phyloP scores from a whole-genome alignment of 2,888 invertebrate genomes.

The Eilema depressum region DNA sequence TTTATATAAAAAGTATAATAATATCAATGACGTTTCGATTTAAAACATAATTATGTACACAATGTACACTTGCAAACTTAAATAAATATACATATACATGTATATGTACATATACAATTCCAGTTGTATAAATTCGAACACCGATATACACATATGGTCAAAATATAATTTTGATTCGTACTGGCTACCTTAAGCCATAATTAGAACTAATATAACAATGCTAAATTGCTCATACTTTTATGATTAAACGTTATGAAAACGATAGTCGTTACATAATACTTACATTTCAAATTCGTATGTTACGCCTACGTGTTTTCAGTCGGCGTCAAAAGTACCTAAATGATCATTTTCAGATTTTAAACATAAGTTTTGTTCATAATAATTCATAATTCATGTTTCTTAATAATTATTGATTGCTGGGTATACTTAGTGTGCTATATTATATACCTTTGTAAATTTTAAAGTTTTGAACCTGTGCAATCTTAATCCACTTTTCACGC shows the following conservation, averaged over 20 bases:
- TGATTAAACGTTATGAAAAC: too few relatives aligned
- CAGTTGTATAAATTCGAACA: neutral
- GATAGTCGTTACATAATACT: neutral
- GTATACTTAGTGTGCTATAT: too few relatives aligned
- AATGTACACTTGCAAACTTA: neutral
- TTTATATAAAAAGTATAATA: conserved; percentile 46
- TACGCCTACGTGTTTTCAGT: too few relatives aligned
- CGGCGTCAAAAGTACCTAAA: neutral
- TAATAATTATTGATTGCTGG: too few relatives aligned
- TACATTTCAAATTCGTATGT: neutral
- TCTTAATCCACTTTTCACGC: too few relatives aligned
- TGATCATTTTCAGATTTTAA: neutral
- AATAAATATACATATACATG: neutral
- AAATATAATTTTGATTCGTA: neutral
- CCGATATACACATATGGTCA: neutral
- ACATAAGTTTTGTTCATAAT: neutral
- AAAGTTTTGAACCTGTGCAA: too few relatives aligned
- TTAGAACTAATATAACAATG: too few relatives aligned
- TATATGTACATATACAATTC: neutral
- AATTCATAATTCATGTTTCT: neutral
- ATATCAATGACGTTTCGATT: conserved; percentile 51
- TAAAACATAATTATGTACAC: conserved; percentile 16
- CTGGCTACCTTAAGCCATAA: too few relatives aligned
- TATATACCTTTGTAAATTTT: too few relatives aligned
- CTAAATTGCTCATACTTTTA: too few relatives aligned